Percentiles rank a stretch among this genome's conserved stretches.
These are phyloP conservation scores for Acanthosepion pharaonis DNA, from an alignment of 2,888 invertebrate genomes.

Conservation along the genomic window DNA sequence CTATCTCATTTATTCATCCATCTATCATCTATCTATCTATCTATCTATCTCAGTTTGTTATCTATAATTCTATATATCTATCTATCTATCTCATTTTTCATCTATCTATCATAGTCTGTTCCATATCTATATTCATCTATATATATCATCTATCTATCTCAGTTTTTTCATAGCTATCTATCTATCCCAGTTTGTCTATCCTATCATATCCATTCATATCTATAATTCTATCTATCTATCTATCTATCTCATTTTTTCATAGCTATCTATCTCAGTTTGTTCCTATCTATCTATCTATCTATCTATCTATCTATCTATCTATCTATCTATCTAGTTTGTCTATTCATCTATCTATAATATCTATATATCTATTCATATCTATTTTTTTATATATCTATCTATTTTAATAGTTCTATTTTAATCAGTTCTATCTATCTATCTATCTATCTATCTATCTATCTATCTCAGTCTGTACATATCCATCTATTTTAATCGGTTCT, in stretches of 20 bases:
- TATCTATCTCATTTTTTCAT: too few species aligned
- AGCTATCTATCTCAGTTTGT: background rate
- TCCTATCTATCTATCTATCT: background rate
- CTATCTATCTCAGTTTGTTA: too few species aligned
- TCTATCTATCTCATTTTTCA: background rate
- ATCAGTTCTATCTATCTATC: background rate
- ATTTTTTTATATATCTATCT: background rate
- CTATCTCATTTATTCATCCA: too few species aligned
- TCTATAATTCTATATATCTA: too few species aligned
- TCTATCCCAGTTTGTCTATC: background rate
- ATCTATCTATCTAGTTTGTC: background rate
- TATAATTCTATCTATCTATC: background rate
- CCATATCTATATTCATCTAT: too few species aligned
- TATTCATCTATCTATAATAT: too few species aligned
- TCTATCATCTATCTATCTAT: too few species aligned
- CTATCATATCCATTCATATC: background rate
- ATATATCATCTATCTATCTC: too few species aligned
- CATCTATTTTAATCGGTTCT: too few species aligned
- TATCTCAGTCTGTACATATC: background rate
- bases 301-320: background rate
- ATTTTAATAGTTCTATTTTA: background rate
- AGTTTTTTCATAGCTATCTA: too few species aligned
- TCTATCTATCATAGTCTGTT: too few species aligned
- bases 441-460: background rate
- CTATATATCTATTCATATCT: background rate